Evolutionary conservation across 2,797 vertebrate genomes (phyloP), one percentile per base, ranked within the genome.

Genomic region (Sparidentex hasta): DNA sequence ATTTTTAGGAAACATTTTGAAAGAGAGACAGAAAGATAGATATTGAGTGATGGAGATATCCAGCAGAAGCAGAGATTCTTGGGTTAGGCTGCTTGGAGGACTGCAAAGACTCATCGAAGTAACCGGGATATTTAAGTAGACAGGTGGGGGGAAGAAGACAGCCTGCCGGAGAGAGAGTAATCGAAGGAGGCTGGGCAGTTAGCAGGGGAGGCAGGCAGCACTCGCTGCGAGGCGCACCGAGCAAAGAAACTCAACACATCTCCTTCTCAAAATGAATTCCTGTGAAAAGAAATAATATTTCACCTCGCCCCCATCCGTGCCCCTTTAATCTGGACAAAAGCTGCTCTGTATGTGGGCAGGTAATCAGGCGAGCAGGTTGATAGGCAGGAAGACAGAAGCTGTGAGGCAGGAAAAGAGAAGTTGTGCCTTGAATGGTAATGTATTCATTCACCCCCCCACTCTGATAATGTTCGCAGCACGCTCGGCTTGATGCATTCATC

Each of bases 401-500:
- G 91, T 84, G 90, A 91, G 71, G 83, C 83, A 87, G 83, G 86
- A 83, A 86, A 87, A 83, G 76, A 72, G 85, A 87, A 90, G 83
- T 82, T 88, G 87, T 89, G 85, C 78, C 82, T 78, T 81, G 91
- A 90, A 93, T 94, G 74, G 69, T 92, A 93, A 94, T 93, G 74
- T 74, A 84, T 89, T 90, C 87, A 92, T 93, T 93, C 85, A 90
- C 81, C 75, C 81, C 80, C 58, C 33, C 33, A 33, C 81, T 88
- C 88, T 87, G 90, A 93, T 92, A 87, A 90, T 88, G 87, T 90
- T 91, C 86, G 74, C 90, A 87, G 91, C 91, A 85, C 75, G 90
- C 88, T 84, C 69, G 76, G 78, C 84, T 87, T 88, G 86, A 90
- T 91, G 91, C 92, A 92, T 94, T 93, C 92, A 93, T 91, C 90